A percentile compares a stretch with the other conserved stretches of the same genome.
Conservation (phyloP, 2,888 invertebrate species). For the Iphiclides podalirius region DNA sequence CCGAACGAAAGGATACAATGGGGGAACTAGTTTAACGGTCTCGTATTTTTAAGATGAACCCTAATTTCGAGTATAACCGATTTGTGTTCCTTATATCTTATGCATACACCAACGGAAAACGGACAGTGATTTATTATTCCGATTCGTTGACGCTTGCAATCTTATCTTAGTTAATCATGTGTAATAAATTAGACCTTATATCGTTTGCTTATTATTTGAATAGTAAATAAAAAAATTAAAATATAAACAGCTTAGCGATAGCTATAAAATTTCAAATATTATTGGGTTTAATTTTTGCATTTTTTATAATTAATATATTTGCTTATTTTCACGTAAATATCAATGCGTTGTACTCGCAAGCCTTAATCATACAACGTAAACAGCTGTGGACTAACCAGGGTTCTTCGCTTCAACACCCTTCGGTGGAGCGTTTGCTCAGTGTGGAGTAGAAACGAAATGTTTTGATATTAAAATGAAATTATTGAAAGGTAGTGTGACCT, state of each 20-base stretch:
- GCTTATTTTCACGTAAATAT: too few relatives aligned
- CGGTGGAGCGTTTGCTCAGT: conserved; percentile 43
- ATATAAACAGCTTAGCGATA: too few relatives aligned
- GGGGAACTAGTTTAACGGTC: conserved; percentile 59
- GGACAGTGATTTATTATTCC: background rate
- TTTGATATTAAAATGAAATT: conserved; percentile 3
- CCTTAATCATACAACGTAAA: too few relatives aligned
- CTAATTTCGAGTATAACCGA: conserved; percentile 29
- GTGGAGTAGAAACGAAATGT: conserved; percentile 17
- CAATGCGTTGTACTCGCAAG: too few relatives aligned
- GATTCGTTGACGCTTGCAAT: too few relatives aligned
- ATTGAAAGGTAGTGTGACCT: background rate
- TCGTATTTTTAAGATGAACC: conserved; percentile 34
- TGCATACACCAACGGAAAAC: background rate
- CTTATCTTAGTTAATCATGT: too few relatives aligned
- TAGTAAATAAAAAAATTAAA: too few relatives aligned
- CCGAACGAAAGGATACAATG: conserved; percentile 42
- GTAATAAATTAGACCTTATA: too few relatives aligned
- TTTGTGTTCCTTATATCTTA: background rate
- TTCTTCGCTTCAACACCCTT: conserved; percentile 43
- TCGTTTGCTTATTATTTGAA: too few relatives aligned
- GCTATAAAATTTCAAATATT: too few relatives aligned
- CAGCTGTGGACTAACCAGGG: conserved; percentile 61
- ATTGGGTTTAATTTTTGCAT: too few relatives aligned
- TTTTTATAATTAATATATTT: too few relatives aligned